Percentiles rank a stretch among this genome's conserved stretches.
phyloP scores from a whole-genome alignment of 2,888 invertebrate genomes.

The Podabrus alpinus region DNA sequence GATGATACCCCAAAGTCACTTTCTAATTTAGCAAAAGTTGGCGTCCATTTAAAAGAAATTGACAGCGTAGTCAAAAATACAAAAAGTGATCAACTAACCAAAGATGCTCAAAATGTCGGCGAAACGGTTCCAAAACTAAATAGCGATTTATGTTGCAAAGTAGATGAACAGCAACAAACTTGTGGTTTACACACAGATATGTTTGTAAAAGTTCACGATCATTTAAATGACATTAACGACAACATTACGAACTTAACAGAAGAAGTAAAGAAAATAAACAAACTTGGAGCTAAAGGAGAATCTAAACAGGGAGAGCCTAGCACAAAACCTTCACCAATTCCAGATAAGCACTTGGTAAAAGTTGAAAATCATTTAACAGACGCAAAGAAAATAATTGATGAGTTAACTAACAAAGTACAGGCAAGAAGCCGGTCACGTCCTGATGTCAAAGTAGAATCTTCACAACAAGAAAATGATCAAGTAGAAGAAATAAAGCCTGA shows the following conservation, averaged over 20 bases:
- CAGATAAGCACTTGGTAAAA: neutral
- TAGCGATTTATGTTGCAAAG: too few species aligned
- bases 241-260: neutral
- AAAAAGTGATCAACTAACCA: neutral
- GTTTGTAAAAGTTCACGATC: neutral
- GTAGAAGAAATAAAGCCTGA: neutral
- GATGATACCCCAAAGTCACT: neutral
- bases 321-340: neutral
- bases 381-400: neutral
- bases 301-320: neutral
- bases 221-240: neutral
- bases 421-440: neutral
- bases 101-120: neutral
- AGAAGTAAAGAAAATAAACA: neutral
- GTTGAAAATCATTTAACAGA: neutral
- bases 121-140: neutral
- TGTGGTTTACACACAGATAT: neutral
- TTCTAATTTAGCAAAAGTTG: neutral
- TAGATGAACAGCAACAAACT: neutral
- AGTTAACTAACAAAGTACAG: neutral
- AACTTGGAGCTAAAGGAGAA: too few species aligned
- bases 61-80: neutral
- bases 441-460: neutral
- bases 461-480: neutral
- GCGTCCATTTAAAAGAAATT: neutral